Evolutionary conservation across 2,113 vertebrate species (phyloP).

Genomic region (Solenodon paradoxus): DNA sequence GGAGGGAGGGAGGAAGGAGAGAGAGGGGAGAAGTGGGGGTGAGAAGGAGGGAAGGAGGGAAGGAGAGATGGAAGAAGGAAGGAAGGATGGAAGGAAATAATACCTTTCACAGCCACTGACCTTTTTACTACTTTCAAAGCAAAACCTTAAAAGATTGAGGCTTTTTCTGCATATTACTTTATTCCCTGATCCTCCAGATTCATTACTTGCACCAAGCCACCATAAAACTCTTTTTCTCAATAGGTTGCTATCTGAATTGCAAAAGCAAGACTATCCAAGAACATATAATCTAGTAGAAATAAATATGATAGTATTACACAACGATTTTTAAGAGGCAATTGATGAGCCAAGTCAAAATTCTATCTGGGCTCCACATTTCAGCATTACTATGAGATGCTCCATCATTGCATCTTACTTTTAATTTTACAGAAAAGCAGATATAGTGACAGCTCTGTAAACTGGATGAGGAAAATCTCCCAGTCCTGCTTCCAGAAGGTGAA

Average conservation of each 20-base stretch:
- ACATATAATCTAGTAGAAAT: conserved; percentile 3
- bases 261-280: conserved; percentile 14
- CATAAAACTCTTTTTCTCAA: conserved; percentile 2
- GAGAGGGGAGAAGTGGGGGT: background rate
- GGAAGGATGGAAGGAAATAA: background rate
- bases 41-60: background rate
- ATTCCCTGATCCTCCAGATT: background rate
- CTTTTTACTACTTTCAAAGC: background rate
- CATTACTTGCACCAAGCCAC: background rate
- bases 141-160: background rate
- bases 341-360: background rate
- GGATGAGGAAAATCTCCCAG: background rate
- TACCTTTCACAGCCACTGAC: background rate
- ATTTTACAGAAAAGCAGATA: background rate
- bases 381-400: accelerated
- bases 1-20: background rate
- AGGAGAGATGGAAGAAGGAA: background rate
- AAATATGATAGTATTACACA: background rate
- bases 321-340: background rate
- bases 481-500: background rate
- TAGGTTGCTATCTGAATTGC: conserved; percentile 35
- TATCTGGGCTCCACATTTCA: background rate
- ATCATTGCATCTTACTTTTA: background rate
- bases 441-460: background rate
- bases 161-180: background rate